Conservation (phyloP, 2,888 invertebrate genomes). For the Phaonia tiefii region DNA sequence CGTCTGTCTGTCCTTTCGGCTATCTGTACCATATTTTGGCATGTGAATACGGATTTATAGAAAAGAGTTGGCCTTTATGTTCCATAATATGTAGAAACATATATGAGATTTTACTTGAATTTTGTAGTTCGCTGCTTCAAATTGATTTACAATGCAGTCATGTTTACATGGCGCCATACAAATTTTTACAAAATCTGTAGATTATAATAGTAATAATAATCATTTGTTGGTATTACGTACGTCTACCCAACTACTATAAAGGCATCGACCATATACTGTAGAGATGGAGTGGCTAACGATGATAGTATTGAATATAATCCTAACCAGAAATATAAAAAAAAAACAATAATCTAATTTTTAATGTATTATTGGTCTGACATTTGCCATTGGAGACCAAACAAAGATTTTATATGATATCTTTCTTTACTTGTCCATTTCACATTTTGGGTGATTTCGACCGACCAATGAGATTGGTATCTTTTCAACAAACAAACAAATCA, state of each 20-base stretch:
- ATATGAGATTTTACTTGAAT: slow-evolving; percentile 34
- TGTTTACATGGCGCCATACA: slow-evolving; percentile 64
- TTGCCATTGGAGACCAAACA: not conserved
- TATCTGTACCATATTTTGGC: slow-evolving; percentile 14
- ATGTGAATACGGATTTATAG: slow-evolving; percentile 13
- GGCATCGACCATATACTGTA: not conserved
- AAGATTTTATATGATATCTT: not conserved
- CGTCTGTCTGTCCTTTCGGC: not conserved
- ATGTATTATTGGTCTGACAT: slow-evolving; percentile 4
- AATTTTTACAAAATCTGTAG: slow-evolving; percentile 23
- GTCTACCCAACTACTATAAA: not conserved
- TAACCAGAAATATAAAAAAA: no score
- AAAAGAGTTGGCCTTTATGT: slow-evolving; percentile 22
- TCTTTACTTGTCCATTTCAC: not conserved
- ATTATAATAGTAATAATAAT: slow-evolving; percentile 30
- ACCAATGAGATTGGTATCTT: slow-evolving; percentile 7
- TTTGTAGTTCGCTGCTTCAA: no score
- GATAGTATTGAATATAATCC: not conserved
- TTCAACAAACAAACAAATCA: slow-evolving; percentile 6
- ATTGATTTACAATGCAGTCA: slow-evolving; percentile 67
- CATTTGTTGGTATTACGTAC: slow-evolving; percentile 16
- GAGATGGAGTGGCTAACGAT: not conserved
- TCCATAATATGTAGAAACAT: not conserved
- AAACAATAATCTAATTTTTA: not conserved
- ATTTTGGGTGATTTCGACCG: not conserved